Conservation (phyloP, 2,888 invertebrate species). For the Pyralis farinalis region DNA sequence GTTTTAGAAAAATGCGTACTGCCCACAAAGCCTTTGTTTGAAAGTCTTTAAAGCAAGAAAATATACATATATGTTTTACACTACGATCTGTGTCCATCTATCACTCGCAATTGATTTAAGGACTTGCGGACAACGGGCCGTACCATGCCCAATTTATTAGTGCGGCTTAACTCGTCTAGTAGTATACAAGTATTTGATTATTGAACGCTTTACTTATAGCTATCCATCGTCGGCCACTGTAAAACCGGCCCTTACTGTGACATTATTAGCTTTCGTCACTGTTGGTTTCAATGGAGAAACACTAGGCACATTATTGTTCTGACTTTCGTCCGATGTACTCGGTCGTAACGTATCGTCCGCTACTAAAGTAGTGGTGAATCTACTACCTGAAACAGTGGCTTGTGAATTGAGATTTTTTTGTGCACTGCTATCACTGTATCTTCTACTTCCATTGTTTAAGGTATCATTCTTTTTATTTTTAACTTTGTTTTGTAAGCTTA, state of each 20-base stretch:
- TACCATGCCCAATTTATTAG: no score
- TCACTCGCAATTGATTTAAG: no score
- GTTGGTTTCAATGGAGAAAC: conserved; percentile 30
- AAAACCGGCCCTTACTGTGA: conserved; percentile 58
- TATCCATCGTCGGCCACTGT: conserved; percentile 37
- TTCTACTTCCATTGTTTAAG: conserved; percentile 57
- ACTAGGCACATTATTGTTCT: conserved; percentile 34
- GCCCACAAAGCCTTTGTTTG: no score
- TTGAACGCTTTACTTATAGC: no score
- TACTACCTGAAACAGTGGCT: conserved; percentile 40
- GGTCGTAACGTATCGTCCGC: conserved; percentile 49
- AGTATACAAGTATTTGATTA: no score
- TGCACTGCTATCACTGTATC: conserved; percentile 64
- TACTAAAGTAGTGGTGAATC: conserved; percentile 68
- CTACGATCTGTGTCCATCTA: no score
- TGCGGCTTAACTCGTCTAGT: no score
- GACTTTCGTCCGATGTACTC: conserved; percentile 41
- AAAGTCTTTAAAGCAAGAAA: no score
- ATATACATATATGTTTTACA: no score
- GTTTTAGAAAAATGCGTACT: no score
- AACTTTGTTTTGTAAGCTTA: conserved; percentile 44
- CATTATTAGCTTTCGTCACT: conserved; percentile 58
- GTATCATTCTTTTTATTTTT: conserved; percentile 47
- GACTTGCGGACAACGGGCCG: no score
- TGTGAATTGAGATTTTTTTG: conserved; percentile 46